Conservation (phyloP, 64 coral and sea anemone genomes). For the Acropora tenuis region DNA sequence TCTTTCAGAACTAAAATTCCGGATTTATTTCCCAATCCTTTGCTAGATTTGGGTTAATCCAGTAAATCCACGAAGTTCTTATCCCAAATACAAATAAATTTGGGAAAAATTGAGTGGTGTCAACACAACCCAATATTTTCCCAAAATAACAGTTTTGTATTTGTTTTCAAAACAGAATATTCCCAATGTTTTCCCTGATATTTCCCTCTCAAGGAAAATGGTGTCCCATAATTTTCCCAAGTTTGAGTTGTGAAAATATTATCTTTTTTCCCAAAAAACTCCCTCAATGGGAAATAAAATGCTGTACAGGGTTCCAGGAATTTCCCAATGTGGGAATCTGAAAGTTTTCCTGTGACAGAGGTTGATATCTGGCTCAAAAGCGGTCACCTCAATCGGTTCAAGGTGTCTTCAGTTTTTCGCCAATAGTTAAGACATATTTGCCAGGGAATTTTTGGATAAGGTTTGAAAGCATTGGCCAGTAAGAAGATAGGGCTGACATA, state of each 20-base stretch:
- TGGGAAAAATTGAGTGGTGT: neutral
- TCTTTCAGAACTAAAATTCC: too few species aligned
- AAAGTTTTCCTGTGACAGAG: too few species aligned
- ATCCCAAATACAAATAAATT: neutral
- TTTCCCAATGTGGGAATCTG: neutral
- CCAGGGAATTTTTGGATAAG: too few species aligned
- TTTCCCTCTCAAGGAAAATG: neutral
- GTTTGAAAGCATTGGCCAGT: neutral
- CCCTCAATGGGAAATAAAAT: neutral
- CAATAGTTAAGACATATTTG: too few species aligned
- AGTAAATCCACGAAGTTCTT: neutral
- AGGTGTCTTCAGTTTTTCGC: too few species aligned
- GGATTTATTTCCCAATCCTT: neutral
- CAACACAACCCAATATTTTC: neutral
- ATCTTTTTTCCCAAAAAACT: neutral
- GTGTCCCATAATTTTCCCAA: neutral
- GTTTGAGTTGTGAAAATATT: neutral
- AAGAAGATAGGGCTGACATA: constrained; percentile 27
- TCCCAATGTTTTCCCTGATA: neutral
- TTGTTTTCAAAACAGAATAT: neutral
- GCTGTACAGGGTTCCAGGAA: neutral
- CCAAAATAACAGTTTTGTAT: neutral
- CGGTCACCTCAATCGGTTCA: too few species aligned
- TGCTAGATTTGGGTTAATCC: neutral
- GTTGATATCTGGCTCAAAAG: too few species aligned